Base-by-base conservation (phyloP, 2,113 vertebrate species). In the Todiramphus chloris region DNA sequence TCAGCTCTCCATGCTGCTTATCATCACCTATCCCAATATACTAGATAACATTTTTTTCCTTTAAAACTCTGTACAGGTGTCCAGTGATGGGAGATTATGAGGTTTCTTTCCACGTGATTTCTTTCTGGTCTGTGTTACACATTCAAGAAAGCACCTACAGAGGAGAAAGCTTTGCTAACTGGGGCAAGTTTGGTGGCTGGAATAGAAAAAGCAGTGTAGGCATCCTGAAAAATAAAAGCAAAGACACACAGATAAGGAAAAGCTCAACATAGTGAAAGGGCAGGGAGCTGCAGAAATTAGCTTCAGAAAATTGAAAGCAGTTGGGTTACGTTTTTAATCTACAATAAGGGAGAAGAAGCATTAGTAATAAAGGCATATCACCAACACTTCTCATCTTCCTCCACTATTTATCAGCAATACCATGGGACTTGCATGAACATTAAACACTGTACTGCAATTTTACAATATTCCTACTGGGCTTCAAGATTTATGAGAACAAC, bases 151-250 rank as follows among this genome's bases (percentile, higher is more conserved):
- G 94, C 94, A 98, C 95, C 97, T 97, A 98, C 41, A 93, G 95
- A 97, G 93, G 96, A 98, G 91, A 97, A 98, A 97, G 96, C 83
- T 97, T 97, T 98, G 96, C 98, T 98, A 98, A 97, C 16, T 31
- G 95, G 96, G 96, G 94, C 87, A 70, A 91, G 91, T 77, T 83
- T 31, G 91, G 96, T 97, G 97, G 95, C 84, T 97, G 98, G 81
- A 97, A 97, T 94, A 97, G 92, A 97, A 97, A 96, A 97, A 97
- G 93, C 92, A 96, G 95, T 93, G 90, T 93, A 97, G 93, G 93
- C 97, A 92, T 90, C 97, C 98, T 99, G 98, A 92, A 98, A 96
- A 96, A 94, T 63, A 98, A 97, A 96, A 94, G 62, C 97, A 98
- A 81, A 98, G 94, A 98, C 19, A 97, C 8, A 90, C 50, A 87